A percentile compares a stretch with the other conserved stretches of the same genome.
phyloP scores from a whole-genome alignment of 2,888 invertebrate genomes.

The Plebejus anna region DNA sequence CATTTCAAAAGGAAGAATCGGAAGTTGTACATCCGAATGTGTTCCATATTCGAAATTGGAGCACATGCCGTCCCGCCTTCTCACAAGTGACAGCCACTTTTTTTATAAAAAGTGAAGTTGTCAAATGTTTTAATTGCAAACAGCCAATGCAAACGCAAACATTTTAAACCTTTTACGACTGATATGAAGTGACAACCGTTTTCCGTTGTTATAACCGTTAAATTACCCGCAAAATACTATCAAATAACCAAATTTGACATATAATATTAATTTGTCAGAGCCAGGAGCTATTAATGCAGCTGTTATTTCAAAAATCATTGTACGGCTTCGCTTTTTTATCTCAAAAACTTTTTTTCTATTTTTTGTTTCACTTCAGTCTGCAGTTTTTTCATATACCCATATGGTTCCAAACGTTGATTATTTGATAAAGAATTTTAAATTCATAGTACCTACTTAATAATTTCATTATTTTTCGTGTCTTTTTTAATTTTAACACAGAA shows the following conservation, averaged over 20 bases:
- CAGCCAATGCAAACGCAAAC: too few species aligned
- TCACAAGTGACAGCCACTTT: constrained; percentile 34
- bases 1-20: constrained; percentile 57
- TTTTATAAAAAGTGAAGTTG: neutral
- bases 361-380: constrained; percentile 8
- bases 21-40: constrained; percentile 55
- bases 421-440: neutral
- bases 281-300: constrained; percentile 23
- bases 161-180: neutral
- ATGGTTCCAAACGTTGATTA: constrained; percentile 18
- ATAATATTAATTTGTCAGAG: constrained; percentile 17
- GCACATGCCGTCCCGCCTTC: constrained; percentile 49
- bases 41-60: constrained; percentile 49
- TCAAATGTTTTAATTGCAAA: constrained; percentile 9
- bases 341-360: constrained; percentile 1
- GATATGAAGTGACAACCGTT: neutral
- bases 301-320: constrained; percentile 24
- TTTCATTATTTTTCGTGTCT: neutral
- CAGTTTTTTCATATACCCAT: constrained; percentile 15
- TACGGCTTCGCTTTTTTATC: constrained; percentile 27
- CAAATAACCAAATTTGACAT: constrained; percentile 19
- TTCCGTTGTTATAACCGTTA: neutral
- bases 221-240: constrained; percentile 19
- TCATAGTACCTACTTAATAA: too few species aligned
- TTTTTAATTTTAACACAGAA: neutral